Percentiles rank a stretch among this genome's conserved stretches.
These are phyloP conservation scores for Clarias magur DNA, from an alignment of 2,113 vertebrate genomes.

Conservation along the genomic window DNA sequence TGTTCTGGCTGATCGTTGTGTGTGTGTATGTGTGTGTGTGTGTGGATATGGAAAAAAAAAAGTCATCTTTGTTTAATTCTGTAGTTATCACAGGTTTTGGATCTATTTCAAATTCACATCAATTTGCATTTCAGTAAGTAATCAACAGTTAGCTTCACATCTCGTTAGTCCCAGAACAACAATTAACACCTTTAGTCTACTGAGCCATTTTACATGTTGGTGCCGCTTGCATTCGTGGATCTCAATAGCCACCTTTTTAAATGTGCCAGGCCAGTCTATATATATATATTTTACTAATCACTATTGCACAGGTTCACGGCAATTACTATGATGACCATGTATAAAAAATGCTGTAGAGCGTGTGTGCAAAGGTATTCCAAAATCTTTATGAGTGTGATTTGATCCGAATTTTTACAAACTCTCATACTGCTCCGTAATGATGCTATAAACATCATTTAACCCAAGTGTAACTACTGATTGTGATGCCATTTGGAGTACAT, in stretches of 20 bases:
- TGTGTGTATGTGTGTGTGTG: too few relatives aligned
- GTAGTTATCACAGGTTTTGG: slow-evolving; percentile 10
- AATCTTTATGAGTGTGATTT: background rate
- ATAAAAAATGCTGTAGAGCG: background rate
- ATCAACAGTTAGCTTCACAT: slow-evolving; percentile 32
- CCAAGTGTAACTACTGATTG: background rate
- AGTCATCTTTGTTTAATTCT: background rate
- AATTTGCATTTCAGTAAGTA: slow-evolving; percentile 13
- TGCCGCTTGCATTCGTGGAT: background rate
- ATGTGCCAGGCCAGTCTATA: background rate
- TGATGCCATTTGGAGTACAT: background rate
- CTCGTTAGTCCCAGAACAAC: background rate
- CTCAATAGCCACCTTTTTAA: slow-evolving; percentile 15
- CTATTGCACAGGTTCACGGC: background rate
- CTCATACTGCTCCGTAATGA: background rate
- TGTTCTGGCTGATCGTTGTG: too few relatives aligned
- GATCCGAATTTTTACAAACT: background rate
- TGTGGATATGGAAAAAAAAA: too few relatives aligned
- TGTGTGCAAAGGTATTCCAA: background rate
- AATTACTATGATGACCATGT: background rate
- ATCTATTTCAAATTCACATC: background rate
- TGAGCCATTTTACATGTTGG: background rate
- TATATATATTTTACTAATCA: background rate
- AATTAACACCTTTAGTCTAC: slow-evolving; percentile 25
- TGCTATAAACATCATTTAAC: background rate